Evolutionary conservation across 2,113 vertebrate genomes (phyloP), one percentile per base, ranked within the genome.

Genomic region (Irena cyanogastra): DNA sequence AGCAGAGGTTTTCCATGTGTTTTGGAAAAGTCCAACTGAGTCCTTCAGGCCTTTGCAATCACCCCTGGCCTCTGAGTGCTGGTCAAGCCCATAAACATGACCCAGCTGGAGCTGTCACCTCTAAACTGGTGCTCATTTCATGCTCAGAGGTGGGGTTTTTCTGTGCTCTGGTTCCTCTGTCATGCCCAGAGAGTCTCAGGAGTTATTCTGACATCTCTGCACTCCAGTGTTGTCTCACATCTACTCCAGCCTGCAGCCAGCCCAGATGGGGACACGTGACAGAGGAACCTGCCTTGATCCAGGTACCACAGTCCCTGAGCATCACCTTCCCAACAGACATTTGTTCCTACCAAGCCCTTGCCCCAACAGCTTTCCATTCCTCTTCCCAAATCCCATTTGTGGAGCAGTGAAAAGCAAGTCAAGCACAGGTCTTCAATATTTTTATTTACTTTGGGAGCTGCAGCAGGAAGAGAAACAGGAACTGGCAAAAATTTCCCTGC

Each of bases 391-490:
- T 60, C n/a, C 37, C 30, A 4, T 39, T 59, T 81, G 16, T 21
- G 82, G 59, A 54, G 12, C 42, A 47, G 23, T 45, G 17, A 77
- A 85, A 56, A 92, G 11, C n/a, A 44, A 49, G 24, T 31, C 0
- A 0, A 77, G 6, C 22, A 45, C 0, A 0, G 47, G 35, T 26
- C 35, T 31, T 65, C n/a, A 30, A 9, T 37, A 9, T 24, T 74
- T 69, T 69, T 54, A 45, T 61, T 76, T 76, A 6, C 30, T 57
- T 65, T n/a, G 16, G 30, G 59, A 69, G 12, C 28, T 61, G 37
- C 53, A 45, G 18, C 30, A 69, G 64, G 37, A 72, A 85, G 39
- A 69, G 16, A 79, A 93, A 61, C 13, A 30, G 53, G 28, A 94
- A 87, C 7, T 35, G 35, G n/a, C 15, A 72, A 64, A 42, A 9